Percentiles rank a stretch among this genome's conserved stretches.
Evolutionary conservation across 2,113 vertebrate genomes (phyloP).

Genomic region (Pachycephala philippinensis): DNA sequence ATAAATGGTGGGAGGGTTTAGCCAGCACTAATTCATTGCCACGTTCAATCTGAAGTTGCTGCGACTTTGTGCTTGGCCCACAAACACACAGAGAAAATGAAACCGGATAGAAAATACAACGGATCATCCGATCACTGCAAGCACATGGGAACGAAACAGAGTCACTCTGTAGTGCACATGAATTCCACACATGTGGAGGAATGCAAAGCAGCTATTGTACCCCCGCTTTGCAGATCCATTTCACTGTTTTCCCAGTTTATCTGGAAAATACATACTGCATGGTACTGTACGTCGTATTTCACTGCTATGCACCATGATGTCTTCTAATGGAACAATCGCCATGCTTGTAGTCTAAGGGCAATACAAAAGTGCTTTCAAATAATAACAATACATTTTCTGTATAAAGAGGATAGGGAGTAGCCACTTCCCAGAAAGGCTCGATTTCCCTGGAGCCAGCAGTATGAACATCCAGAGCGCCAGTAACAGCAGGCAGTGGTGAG

Average conservation of each 20-base stretch:
- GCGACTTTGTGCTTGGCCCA: background rate
- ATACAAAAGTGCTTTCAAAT: slow-evolving; percentile 70
- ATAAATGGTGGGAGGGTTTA: slow-evolving; percentile 36
- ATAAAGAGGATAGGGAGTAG: slow-evolving; percentile 67
- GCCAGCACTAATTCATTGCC: slow-evolving; percentile 23
- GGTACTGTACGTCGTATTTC: slow-evolving; percentile 65
- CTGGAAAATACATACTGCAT: slow-evolving; percentile 59
- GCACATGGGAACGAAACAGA: slow-evolving; percentile 35
- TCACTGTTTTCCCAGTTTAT: slow-evolving; percentile 42
- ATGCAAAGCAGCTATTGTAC: slow-evolving; percentile 58
- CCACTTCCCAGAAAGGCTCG: slow-evolving; percentile 65
- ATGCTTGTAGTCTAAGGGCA: slow-evolving; percentile 64
- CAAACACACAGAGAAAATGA: background rate
- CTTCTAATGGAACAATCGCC: slow-evolving; percentile 57
- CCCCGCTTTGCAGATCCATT: slow-evolving; percentile 24
- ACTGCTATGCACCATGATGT: slow-evolving; percentile 69
- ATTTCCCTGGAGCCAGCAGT: slow-evolving; percentile 56
- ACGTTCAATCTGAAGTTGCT: background rate
- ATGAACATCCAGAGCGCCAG: slow-evolving; percentile 39
- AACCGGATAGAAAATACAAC: background rate
- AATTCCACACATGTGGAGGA: slow-evolving; percentile 58
- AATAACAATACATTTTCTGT: slow-evolving; percentile 70
- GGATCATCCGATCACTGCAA: slow-evolving; percentile 10
- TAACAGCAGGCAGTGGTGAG: slow-evolving; percentile 32
- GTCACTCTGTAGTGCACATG: slow-evolving; percentile 35